phyloP scores from a whole-genome alignment of 2,797 vertebrate genomes.

The Dromococcyx pavoninus region DNA sequence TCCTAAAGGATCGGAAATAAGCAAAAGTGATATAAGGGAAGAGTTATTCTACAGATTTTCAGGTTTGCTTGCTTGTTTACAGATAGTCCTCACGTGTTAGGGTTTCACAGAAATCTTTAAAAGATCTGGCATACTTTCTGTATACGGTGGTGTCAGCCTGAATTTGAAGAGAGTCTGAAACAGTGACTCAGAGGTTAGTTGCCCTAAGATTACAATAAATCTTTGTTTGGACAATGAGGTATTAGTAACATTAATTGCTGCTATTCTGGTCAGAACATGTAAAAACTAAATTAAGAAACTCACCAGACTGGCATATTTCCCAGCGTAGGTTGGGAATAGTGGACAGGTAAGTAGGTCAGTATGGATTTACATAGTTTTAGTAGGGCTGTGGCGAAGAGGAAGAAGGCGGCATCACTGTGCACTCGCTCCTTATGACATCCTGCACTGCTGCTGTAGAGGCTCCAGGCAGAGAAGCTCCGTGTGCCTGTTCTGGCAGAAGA shows the following conservation, averaged over 20 bases:
- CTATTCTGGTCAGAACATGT: background rate
- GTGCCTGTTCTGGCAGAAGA: background rate
- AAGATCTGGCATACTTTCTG: background rate
- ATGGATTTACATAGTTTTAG: background rate
- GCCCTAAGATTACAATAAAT: background rate
- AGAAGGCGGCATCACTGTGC: background rate
- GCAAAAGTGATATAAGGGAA: background rate
- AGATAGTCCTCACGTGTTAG: background rate
- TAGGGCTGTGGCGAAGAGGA: background rate
- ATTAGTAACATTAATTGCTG: background rate
- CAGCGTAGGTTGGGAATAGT: background rate
- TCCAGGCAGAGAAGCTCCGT: background rate
- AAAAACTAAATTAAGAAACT: background rate
- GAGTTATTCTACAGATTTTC: background rate
- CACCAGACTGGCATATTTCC: fast-evolving
- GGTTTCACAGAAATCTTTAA: background rate
- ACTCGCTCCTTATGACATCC: fast-evolving
- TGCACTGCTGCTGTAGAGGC: background rate
- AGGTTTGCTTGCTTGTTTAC: background rate
- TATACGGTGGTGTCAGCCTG: background rate
- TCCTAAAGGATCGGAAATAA: background rate
- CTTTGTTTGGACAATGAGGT: background rate
- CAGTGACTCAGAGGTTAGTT: background rate
- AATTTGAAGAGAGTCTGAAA: background rate
- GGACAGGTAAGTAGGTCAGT: background rate